Conservation (phyloP, 2,113 vertebrate genomes). For the Dipodomys ordii region DNA sequence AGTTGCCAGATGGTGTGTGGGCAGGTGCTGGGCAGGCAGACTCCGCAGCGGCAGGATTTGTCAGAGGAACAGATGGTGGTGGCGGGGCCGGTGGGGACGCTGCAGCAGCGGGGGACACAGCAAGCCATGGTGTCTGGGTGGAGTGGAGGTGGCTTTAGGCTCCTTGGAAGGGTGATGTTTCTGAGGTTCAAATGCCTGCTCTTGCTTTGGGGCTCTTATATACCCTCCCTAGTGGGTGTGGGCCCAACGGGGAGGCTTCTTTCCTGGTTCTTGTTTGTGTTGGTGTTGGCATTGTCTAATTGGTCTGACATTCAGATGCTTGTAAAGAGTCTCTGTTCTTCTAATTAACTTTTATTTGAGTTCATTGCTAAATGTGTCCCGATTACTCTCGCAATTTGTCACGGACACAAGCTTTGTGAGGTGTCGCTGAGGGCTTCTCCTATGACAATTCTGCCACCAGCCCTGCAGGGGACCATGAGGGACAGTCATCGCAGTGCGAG, state of each 20-base stretch:
- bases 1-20: conserved; percentile 75
- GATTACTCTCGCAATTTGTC: conserved; percentile 69
- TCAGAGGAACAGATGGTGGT: conserved; percentile 73
- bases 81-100: conserved; percentile 67
- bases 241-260: conserved; percentile 66
- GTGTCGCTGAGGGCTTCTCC: background rate
- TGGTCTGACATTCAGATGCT: conserved; percentile 71
- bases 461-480: background rate
- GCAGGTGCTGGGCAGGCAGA: conserved; percentile 84
- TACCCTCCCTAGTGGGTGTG: conserved; percentile 66
- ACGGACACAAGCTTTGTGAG: conserved; percentile 55
- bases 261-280: conserved; percentile 77
- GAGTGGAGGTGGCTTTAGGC: conserved; percentile 4
- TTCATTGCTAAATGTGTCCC: conserved; percentile 65
- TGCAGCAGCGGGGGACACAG: conserved; percentile 72
- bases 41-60: conserved; percentile 65
- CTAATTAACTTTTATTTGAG: conserved; percentile 80
- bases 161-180: background rate
- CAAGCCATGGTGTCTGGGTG: conserved; percentile 56
- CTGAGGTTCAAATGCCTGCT: conserved; percentile 38
- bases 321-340: conserved; percentile 68
- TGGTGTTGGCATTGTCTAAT: conserved; percentile 67
- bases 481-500: too few relatives aligned
- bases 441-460: background rate
- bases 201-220: conserved; percentile 52